phyloP scores from a whole-genome alignment of 2,888 invertebrate genomes.

The Microplitis manilae region DNA sequence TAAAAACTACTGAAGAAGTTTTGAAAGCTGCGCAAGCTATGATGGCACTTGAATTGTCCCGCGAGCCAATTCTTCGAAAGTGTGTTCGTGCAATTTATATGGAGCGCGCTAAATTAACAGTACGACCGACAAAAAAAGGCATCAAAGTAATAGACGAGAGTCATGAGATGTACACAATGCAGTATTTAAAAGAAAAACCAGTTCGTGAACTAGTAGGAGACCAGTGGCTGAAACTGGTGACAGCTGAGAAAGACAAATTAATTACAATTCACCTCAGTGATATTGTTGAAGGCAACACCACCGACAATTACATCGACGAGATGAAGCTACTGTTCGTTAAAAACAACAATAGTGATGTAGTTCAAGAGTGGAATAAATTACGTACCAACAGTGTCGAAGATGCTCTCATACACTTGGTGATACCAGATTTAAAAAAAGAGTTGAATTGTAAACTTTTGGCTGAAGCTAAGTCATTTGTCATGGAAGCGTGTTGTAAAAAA shows the following conservation, averaged over 20 bases:
- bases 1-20: slow-evolving; percentile 82
- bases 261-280: slow-evolving; percentile 82
- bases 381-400: slow-evolving; percentile 90
- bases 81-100: slow-evolving; percentile 89
- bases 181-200: slow-evolving; percentile 94
- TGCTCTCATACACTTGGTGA: slow-evolving; percentile 89
- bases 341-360: slow-evolving; percentile 95
- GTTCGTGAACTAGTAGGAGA: slow-evolving; percentile 90
- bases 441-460: slow-evolving; percentile 83
- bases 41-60: slow-evolving; percentile 93
- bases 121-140: slow-evolving; percentile 91
- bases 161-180: slow-evolving; percentile 89
- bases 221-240: slow-evolving; percentile 87
- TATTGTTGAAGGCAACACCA: slow-evolving; percentile 84
- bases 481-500: slow-evolving; percentile 88
- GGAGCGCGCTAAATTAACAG: slow-evolving; percentile 88
- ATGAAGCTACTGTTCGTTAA: slow-evolving; percentile 88
- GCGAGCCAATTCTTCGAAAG: slow-evolving; percentile 91
- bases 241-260: slow-evolving; percentile 88
- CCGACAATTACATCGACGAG: slow-evolving; percentile 88
- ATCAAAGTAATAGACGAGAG: slow-evolving; percentile 96
- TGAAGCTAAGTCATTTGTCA: slow-evolving; percentile 90
- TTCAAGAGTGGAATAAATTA: slow-evolving; percentile 95
- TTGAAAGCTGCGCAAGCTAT: slow-evolving; percentile 93
- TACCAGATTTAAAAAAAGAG: slow-evolving; percentile 92